Conservation (phyloP, 2,888 invertebrate genomes). For the Anorthoa munda region DNA sequence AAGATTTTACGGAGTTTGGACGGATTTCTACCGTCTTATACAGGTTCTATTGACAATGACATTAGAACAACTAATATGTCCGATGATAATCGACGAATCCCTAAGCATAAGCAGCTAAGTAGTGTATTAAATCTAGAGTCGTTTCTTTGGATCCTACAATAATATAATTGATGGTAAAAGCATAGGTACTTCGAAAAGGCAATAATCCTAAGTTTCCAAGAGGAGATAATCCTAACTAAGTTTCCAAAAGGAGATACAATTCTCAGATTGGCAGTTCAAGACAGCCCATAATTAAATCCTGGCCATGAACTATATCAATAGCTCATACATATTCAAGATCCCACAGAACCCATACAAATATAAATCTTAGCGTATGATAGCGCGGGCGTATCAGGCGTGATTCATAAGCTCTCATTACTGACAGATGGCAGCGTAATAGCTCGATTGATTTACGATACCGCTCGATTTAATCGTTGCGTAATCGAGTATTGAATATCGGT, state of each 20-base stretch:
- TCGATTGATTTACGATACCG: conserved; percentile 86
- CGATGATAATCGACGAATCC: background rate
- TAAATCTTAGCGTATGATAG: conserved; percentile 60
- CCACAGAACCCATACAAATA: conserved; percentile 53
- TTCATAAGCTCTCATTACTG: conserved; percentile 86
- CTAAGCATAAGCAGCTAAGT: background rate
- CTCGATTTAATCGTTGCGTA: conserved; percentile 81
- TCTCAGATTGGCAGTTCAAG: background rate
- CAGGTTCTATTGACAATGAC: no score
- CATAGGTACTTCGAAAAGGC: background rate
- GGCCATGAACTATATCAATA: conserved; percentile 31
- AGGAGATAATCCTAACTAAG: background rate
- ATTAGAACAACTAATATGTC: background rate
- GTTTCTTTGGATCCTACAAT: background rate
- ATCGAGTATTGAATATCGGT: conserved; percentile 71
- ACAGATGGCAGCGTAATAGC: conserved; percentile 87
- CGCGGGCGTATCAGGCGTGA: conserved; percentile 75
- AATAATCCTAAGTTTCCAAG: background rate
- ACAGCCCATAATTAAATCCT: conserved; percentile 15
- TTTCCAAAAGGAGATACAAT: background rate
- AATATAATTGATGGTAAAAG: background rate
- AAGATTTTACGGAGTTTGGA: background rate
- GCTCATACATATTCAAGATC: conserved; percentile 52
- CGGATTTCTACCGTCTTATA: background rate
- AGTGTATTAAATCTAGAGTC: background rate